Percentiles rank a stretch among this genome's conserved stretches.
These are phyloP conservation scores for Prenolepis imparis DNA, from an alignment of 2,888 invertebrate genomes.

Conservation along the genomic window DNA sequence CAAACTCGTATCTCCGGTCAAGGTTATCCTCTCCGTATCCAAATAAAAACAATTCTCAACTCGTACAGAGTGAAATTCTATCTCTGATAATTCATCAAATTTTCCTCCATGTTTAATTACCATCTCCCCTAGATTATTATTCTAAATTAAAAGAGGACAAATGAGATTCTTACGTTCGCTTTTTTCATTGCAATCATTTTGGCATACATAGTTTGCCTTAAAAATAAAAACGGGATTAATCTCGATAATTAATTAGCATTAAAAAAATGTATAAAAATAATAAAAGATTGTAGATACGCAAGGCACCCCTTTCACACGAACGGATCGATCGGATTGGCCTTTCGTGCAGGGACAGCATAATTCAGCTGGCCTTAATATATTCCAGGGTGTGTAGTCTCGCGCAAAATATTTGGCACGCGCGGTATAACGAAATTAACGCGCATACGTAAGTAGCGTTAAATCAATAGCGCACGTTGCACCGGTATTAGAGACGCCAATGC, in stretches of 20 bases:
- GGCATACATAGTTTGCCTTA: background rate
- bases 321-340: background rate
- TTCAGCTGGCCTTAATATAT: constrained; percentile 32
- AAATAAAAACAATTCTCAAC: background rate
- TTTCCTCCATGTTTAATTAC: background rate
- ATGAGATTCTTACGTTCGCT: background rate
- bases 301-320: background rate
- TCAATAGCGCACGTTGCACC: constrained; percentile 49
- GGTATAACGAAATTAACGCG: constrained; percentile 54
- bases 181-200: background rate
- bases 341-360: constrained; percentile 31
- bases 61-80: background rate
- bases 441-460: constrained; percentile 57
- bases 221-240: background rate
- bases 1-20: background rate
- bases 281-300: background rate
- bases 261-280: background rate
- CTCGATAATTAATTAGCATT: background rate
- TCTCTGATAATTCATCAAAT: background rate
- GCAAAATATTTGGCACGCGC: constrained; percentile 50
- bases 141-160: background rate
- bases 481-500: constrained; percentile 49
- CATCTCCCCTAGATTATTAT: background rate
- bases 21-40: background rate
- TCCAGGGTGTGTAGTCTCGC: constrained; percentile 32